Evolutionary conservation across 2,113 vertebrate genomes (phyloP).

Genomic region (Tretioscincus oriximinensis): DNA sequence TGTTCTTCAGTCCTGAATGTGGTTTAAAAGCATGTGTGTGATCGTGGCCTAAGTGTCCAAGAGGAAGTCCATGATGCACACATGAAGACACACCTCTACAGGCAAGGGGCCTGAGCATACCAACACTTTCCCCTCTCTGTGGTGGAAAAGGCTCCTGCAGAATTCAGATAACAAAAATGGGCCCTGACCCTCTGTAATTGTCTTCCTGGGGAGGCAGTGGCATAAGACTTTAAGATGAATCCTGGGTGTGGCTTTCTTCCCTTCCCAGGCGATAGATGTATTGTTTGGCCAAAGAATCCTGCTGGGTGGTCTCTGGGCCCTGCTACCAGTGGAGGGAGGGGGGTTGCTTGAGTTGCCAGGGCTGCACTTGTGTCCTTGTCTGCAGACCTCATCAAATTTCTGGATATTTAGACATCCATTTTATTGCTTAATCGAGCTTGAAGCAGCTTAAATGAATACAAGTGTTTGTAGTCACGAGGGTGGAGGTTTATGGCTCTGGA

Average conservation of each 20-base stretch:
- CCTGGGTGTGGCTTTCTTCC: not conserved
- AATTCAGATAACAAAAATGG: not conserved
- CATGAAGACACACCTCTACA: too few relatives aligned
- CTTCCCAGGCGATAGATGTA: not conserved
- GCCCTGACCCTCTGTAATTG: not conserved
- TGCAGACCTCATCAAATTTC: constrained; percentile 37
- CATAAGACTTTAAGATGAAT: not conserved
- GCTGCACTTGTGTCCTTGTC: not conserved
- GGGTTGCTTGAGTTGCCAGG: not conserved
- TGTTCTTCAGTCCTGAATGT: too few relatives aligned
- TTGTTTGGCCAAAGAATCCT: not conserved
- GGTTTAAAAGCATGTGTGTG: too few relatives aligned
- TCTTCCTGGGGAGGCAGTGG: not conserved
- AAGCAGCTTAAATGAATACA: constrained; percentile 36
- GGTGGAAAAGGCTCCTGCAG: not conserved
- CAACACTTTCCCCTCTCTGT: too few relatives aligned
- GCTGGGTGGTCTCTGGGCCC: not conserved
- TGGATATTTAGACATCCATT: constrained; percentile 52
- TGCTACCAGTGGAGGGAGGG: not conserved
- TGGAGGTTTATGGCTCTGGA: not conserved
- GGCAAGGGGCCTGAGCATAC: not conserved
- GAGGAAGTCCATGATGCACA: too few relatives aligned
- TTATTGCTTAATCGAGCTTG: constrained; percentile 48
- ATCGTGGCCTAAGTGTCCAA: too few relatives aligned
- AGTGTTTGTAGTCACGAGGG: constrained; percentile 26